Evolutionary conservation across 1,140 invertebrate species (phyloP).

Genomic region (Temnothorax nylanderi): DNA sequence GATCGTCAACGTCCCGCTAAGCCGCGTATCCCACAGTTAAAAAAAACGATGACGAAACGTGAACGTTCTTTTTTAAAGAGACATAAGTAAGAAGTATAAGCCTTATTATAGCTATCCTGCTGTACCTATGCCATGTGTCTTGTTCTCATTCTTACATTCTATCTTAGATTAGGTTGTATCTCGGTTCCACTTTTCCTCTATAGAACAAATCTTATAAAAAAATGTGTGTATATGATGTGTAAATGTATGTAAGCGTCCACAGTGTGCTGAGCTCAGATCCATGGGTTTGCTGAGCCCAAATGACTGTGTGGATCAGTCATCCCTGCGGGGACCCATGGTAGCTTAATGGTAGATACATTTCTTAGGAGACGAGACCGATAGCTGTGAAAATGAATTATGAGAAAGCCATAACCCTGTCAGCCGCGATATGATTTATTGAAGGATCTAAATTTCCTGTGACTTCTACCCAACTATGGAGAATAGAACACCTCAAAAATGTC

Average conservation of each 20-base stretch:
- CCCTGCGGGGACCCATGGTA: background rate
- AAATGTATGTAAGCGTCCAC: slow-evolving; percentile 1
- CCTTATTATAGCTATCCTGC: background rate
- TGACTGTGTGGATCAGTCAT: slow-evolving; percentile 1
- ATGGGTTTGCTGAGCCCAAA: background rate
- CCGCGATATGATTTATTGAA: slow-evolving; percentile 14
- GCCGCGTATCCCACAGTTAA: slow-evolving; percentile 14
- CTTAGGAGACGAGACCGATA: slow-evolving; percentile 19
- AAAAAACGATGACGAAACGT: slow-evolving; percentile 4
- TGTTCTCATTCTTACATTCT: background rate
- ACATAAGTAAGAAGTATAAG: background rate
- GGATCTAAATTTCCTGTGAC: background rate
- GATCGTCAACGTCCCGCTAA: slow-evolving; percentile 35
- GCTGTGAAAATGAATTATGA: slow-evolving; percentile 51
- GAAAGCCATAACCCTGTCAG: slow-evolving; percentile 12
- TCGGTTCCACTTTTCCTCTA: background rate
- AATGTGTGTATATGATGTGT: background rate
- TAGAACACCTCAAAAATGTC: background rate
- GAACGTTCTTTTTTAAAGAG: background rate
- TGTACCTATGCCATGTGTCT: too few species aligned
- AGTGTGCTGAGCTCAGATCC: background rate
- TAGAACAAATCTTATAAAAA: background rate
- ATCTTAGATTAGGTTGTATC: background rate
- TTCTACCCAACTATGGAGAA: background rate
- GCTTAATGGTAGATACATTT: slow-evolving; percentile 2